Base-by-base conservation (phyloP, 2,113 vertebrate species). In the Gymnarchus niloticus region DNA sequence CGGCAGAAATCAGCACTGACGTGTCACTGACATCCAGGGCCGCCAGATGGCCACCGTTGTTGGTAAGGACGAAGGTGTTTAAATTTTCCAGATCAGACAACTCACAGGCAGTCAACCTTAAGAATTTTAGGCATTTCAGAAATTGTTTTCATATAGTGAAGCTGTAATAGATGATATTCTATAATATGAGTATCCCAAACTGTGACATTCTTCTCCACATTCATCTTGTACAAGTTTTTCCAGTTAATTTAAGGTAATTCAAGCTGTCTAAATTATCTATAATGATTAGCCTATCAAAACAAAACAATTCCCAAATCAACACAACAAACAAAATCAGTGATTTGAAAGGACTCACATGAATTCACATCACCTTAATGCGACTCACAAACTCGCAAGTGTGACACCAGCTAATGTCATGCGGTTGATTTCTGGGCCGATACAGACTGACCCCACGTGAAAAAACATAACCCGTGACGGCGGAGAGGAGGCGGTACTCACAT, bases 401-500 rank as follows among this genome's bases (percentile, higher is more conserved):
- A 69, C 37, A 3, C 3, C 28, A 14, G 33, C 59, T 28, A 3
- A 65, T 8, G 23, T 25, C 33, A 25, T 14, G 14, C 33, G 7
- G 65, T 17, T 6, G 6, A 37, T 37, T 37, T 37, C 28, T 25
- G 14, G 65, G 12, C 65, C 12, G 6, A 33, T n/a, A 19, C 19
- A 37, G 44, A 77, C 33, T 23, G 3, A 19, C 37, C 48, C 78
- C 23, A 9, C 9, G n/a, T 49, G 7, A 3, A 8, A 51, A 14
- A 4, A 28, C 14, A 37, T 17, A 37, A 69, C 28, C 9, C 25
- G 23, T n/a, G 44, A 33, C 9, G 41, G 73, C 17, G 6, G 21
- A 19, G 21, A 82, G 41, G 28, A n/a, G 52, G 28, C 2, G 84
- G 84, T 88, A 95, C 97, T 96, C 89, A 99, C 98, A 99, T 88